Conservation (phyloP, 2,797 vertebrate genomes). For the Buphagus erythrorhynchus region DNA sequence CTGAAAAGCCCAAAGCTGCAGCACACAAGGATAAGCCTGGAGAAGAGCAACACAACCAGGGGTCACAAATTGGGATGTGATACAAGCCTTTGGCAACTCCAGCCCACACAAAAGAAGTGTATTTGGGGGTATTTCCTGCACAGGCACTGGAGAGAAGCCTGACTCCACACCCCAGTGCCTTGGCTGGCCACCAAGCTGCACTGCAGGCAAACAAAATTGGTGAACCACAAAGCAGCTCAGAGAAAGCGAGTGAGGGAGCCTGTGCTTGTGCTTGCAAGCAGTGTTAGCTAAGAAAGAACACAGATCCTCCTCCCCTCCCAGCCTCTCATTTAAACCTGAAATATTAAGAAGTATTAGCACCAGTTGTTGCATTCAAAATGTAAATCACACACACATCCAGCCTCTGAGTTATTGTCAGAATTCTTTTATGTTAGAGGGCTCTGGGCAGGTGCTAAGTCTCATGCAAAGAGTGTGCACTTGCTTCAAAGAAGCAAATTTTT, state of each 20-base stretch:
- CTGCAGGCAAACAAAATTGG: conserved; percentile 40
- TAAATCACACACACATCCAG: neutral
- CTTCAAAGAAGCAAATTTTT: neutral
- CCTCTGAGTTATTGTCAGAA: neutral
- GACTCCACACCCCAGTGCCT: conserved; percentile 42
- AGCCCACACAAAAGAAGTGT: neutral
- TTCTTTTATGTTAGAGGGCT: neutral
- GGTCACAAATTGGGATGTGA: neutral
- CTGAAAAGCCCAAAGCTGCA: neutral
- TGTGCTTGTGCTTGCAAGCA: neutral
- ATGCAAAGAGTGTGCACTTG: neutral
- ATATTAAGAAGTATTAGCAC: neutral
- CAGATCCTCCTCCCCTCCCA: neutral
- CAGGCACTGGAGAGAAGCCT: neutral
- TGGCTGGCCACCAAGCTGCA: conserved; percentile 62
- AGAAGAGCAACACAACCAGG: neutral
- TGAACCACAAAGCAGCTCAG: conserved; percentile 30
- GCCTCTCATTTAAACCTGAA: neutral
- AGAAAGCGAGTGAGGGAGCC: neutral
- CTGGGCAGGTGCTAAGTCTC: neutral
- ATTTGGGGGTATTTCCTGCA: conserved; percentile 16
- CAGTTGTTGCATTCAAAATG: neutral
- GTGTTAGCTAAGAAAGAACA: neutral
- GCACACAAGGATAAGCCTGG: neutral
- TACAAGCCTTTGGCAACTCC: neutral